phyloP scores from a whole-genome alignment of 1,140 invertebrate species.

The Piezodorus guildinii region DNA sequence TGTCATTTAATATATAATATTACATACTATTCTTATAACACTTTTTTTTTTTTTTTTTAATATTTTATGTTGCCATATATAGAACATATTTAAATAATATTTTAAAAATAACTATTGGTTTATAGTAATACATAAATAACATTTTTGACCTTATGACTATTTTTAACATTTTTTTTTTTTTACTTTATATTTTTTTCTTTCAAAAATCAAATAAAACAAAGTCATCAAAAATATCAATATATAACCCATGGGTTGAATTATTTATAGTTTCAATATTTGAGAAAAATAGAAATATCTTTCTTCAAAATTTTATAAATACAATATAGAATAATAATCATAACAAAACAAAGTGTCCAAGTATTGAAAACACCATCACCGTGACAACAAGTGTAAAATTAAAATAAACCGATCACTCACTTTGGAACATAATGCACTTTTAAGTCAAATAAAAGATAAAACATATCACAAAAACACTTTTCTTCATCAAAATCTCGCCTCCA shows the following conservation, averaged over 20 bases:
- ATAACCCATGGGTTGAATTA: background rate
- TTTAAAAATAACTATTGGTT: background rate
- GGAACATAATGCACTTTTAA: slow-evolving; percentile 17
- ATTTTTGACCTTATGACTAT: too few species aligned
- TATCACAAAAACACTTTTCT: slow-evolving; percentile 14
- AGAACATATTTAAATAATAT: slow-evolving; percentile 2
- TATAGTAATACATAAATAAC: too few species aligned
- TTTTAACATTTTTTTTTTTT: too few species aligned
- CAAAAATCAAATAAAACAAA: slow-evolving; percentile 14
- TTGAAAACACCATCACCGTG: slow-evolving; percentile 16
- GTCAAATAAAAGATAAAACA: slow-evolving; percentile 20
- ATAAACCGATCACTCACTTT: slow-evolving; percentile 16
- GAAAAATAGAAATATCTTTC: slow-evolving; percentile 16
- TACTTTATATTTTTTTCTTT: background rate
- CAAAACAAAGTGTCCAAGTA: slow-evolving; percentile 10
- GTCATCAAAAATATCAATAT: background rate
- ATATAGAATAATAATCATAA: slow-evolving; percentile 5
- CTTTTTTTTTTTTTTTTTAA: background rate
- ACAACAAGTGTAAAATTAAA: slow-evolving; percentile 17
- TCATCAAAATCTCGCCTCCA: background rate
- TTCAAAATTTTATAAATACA: slow-evolving; percentile 2
- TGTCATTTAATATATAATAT: slow-evolving; percentile 11
- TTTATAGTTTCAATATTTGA: slow-evolving; percentile 6
- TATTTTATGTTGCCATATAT: too few species aligned
- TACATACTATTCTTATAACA: background rate